Evolutionary conservation across 2,113 vertebrate species (phyloP), one percentile per base, ranked within the genome.

Genomic region (Ammodytes dubius): DNA sequence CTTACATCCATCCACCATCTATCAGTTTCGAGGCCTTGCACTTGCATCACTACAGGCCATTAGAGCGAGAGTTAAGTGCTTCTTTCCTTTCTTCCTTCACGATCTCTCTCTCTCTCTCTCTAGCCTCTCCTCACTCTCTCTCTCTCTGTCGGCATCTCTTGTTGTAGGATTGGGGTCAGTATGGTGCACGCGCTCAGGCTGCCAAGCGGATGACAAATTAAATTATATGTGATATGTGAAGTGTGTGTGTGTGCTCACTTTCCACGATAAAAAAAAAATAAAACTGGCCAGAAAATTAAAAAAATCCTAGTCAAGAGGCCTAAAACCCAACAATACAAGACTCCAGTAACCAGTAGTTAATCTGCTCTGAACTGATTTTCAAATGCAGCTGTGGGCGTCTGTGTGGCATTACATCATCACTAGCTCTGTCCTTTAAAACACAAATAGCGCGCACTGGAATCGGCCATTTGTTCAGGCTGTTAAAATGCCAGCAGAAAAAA

Each of bases 161-260:
- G 84, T 89, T 85, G 83, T 69, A 81, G 87, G 86, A 93, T 92
- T 93, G 89, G 86, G 92, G 92, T 92, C 91, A 92, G 82, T 58
- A n/a, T 81, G 81, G 86, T 87, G 89, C 84, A 71, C 57, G 27
- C 88, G 81, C 82, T 78, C 66, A 72, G 54, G 74, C 90, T 83
- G 89, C 77, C 70, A 19, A 86, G 83, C 46, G 45, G 70, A 82
- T 76, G 75, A 74, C 82, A 82, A 86, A 92, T 93, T 86, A 77
- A 90, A 91, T 90, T 81, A 82, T 81, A 90, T 81, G 79, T 67
- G 85, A 88, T 70, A 27, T 27, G 27, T 27, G 27, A 27, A 27
- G 27, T 27, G 27, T 27, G 27, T 27, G 27, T 27, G 83, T 76
- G 78, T 73, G 84, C 91, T 84, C 67, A 65, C 81, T 67, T 88